Conservation (phyloP, 2,888 invertebrate genomes). For the Caenorhabditis sp. region DNA sequence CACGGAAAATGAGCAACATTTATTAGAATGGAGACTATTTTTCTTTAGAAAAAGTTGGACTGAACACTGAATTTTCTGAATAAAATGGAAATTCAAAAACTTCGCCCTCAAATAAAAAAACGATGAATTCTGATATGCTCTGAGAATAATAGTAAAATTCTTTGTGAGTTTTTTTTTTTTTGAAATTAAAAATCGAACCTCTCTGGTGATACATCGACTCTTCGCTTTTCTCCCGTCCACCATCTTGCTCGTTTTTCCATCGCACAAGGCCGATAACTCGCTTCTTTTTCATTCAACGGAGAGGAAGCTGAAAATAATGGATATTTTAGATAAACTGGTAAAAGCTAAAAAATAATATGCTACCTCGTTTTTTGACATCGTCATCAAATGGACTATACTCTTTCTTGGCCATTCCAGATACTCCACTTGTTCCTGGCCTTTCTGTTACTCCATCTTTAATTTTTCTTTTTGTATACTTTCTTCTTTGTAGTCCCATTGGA, state of each 20-base stretch:
- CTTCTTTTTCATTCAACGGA: conserved; percentile 40
- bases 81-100: too few relatives aligned
- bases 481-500: conserved; percentile 8
- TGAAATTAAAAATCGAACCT: too few relatives aligned
- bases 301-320: conserved; percentile 32
- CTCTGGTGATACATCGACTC: conserved; percentile 56
- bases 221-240: conserved; percentile 63
- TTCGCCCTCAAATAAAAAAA: too few relatives aligned
- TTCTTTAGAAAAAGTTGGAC: too few relatives aligned
- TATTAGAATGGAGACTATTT: too few relatives aligned
- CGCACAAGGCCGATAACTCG: conserved; percentile 49
- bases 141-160: too few relatives aligned
- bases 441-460: conserved; percentile 24
- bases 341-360: not conserved
- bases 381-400: conserved; percentile 31
- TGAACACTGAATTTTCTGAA: too few relatives aligned
- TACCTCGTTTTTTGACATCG: conserved; percentile 25
- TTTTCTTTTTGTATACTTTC: conserved; percentile 51
- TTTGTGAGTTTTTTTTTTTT: too few relatives aligned
- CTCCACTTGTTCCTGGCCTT: not conserved
- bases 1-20: too few relatives aligned
- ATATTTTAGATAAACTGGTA: not conserved
- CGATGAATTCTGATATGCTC: too few relatives aligned
- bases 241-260: conserved; percentile 61
- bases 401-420: not conserved